Base-by-base conservation (phyloP, 1,140 invertebrate genomes). In the Drosophila lowei region DNA sequence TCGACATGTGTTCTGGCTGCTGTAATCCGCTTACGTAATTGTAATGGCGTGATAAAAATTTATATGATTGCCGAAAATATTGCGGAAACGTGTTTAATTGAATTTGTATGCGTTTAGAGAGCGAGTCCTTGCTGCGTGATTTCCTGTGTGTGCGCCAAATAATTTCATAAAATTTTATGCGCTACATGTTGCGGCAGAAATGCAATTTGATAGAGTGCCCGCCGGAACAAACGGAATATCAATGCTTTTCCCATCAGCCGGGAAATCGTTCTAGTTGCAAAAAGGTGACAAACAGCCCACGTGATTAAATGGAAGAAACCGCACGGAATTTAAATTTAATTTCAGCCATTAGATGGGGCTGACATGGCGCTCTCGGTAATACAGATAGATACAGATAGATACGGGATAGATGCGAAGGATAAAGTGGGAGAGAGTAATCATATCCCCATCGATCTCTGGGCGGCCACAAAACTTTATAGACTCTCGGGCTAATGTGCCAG, bases 11-110 rank as follows among this genome's bases (percentile, higher is more conserved):
- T 5, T 25, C 70, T 28, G 8, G 34, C 28, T 8, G 7, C 7
- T 8, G 72, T 75, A 86, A 86, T 86, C 81, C 70, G 77, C 68
- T 86, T 88, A 78, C 81, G 83, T 86, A 86, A 86, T 86, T 86
- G 81, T 86, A 85, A 85, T 81, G 77, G 63, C 83, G 77, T 78
- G 81, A 85, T 86, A 81, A 86, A 86, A 86, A 85, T 85, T 85
- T 71, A 85, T 85, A 80, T 86, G 62, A 85, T 65, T 86, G 77
- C 77, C 34, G 46, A 81, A 85, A 88, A 88, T 86, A 86, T 88
- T 75, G 77, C 72, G 50, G 74, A 81, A 88, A 86, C 83, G 83
- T 86, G 81, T 86, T 86, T 86, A 86, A 86, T 86, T 86, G 81
- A 86, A 88, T 86, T 86, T 88, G 88, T 88, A 86, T 86, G 83